Evolutionary conservation across 2,797 vertebrate genomes (phyloP), one percentile per base, ranked within the genome.

Genomic region (Lycodopsis pacificus): DNA sequence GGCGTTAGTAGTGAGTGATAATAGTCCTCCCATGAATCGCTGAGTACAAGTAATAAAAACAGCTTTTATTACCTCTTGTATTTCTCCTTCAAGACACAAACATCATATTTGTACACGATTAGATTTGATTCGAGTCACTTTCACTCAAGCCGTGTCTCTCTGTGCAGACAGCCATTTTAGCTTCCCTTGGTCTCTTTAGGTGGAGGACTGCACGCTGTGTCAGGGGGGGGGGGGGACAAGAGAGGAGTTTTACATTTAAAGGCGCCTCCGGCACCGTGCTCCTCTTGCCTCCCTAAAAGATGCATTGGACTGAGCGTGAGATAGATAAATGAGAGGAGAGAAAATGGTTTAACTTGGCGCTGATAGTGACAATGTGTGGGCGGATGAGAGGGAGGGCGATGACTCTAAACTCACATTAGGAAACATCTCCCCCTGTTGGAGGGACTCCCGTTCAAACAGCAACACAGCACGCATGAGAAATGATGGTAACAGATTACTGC

Each of bases 341-440:
- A 91, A 87, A 90, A 91, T 79, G 82, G 80, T 93, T 93, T 90
- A 92, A 93, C 86, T 83, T 80, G 82, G 78, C 76, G 84, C 84
- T 94, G 94, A 94, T 93, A 86, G 87, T 90, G 88, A 89, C 87
- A 77, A 76, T 86, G 88, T 73, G 87, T 91, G 91, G 88, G 90
- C 73, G 84, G 84, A 85, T 67, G 84, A 84, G 76, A 77, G 77
- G 82, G 82, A 73, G 54, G 80, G 87, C 40, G 86, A 85, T 67
- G 79, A 86, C 76, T 77, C 80, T 82, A 82, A 81, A 84, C 81
- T 93, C 89, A 85, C 84, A 91, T 91, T 93, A 93, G 93, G 88
- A 93, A 95, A 95, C 91, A 94, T 93, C 93, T 92, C 94, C 95
- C 94, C 93, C 94, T 96, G 92, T 95, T 93, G 95, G 91, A 91